Evolutionary conservation across 92 coral and sea anemone genomes (phyloP).

Genomic region (Palythoa grandiflora): DNA sequence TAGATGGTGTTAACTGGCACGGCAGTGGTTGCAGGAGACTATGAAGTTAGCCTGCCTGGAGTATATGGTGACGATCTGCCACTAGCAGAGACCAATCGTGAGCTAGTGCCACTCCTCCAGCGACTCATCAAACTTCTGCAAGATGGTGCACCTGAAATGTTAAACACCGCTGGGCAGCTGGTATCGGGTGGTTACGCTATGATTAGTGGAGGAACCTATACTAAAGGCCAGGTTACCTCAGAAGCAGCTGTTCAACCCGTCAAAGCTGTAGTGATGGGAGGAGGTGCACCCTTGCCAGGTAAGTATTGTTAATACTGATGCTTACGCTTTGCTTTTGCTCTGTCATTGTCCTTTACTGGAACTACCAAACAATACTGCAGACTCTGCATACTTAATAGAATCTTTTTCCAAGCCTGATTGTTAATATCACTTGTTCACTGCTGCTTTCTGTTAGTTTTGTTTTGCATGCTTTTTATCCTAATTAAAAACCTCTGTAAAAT

Average conservation of each 20-base stretch:
- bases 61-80: conserved; percentile 96
- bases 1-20: conserved; percentile 88
- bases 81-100: conserved; percentile 88
- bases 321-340: background rate
- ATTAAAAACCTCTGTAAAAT: too few relatives aligned
- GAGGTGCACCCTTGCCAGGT: conserved; percentile 27
- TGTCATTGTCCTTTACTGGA: too few relatives aligned
- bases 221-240: conserved; percentile 18
- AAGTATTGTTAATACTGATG: background rate
- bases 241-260: conserved; percentile 30
- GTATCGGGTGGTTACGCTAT: conserved; percentile 64
- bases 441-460: too few relatives aligned
- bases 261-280: conserved; percentile 35
- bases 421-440: too few relatives aligned
- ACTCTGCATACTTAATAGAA: too few relatives aligned
- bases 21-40: conserved; percentile 91
- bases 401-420: too few relatives aligned
- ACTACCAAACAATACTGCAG: too few relatives aligned
- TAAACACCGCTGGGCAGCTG: conserved; percentile 85
- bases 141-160: conserved; percentile 80
- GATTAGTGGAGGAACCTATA: conserved; percentile 56
- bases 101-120: conserved; percentile 91
- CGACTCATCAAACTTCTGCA: conserved; percentile 88
- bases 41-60: conserved; percentile 78
- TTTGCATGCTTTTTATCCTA: too few relatives aligned